phyloP scores from a whole-genome alignment of 2,113 vertebrate genomes.

The Rallus limicola region DNA sequence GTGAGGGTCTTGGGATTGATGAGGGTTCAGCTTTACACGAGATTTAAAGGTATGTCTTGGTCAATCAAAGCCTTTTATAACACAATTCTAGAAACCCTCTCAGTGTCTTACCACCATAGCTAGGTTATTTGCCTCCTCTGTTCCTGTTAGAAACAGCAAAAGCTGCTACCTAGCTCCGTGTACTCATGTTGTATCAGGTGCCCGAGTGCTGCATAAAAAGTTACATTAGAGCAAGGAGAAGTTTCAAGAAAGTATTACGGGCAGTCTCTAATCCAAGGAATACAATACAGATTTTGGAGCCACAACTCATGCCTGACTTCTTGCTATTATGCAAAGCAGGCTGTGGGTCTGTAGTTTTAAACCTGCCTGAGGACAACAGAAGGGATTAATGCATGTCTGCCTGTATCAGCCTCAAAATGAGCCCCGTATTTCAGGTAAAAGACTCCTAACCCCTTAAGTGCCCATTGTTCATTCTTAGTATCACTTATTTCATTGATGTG shows the following conservation, averaged over 20 bases:
- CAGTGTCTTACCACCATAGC: not conserved
- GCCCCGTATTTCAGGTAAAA: not conserved
- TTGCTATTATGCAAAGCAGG: not conserved
- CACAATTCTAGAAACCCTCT: not conserved
- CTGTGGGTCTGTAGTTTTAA: not conserved
- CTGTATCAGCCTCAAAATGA: not conserved
- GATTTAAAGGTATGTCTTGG: not conserved
- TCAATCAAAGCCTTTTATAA: not conserved
- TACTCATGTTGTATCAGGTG: not conserved
- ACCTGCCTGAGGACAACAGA: not conserved
- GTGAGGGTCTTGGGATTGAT: not conserved
- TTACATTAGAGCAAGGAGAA: not conserved
- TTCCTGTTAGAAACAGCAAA: not conserved
- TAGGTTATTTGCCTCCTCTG: not conserved
- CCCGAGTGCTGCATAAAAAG: not conserved
- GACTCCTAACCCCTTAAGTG: not conserved
- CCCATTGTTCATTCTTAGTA: constrained; percentile 7
- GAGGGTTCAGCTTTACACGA: not conserved
- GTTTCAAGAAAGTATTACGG: not conserved
- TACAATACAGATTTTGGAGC: not conserved
- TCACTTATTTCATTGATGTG: not conserved
- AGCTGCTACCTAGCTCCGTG: not conserved
- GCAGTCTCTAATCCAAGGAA: not conserved
- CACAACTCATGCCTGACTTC: not conserved
- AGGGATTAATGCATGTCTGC: not conserved